Conservation (phyloP, 2,888 invertebrate genomes). For the Rutpela maculata region DNA sequence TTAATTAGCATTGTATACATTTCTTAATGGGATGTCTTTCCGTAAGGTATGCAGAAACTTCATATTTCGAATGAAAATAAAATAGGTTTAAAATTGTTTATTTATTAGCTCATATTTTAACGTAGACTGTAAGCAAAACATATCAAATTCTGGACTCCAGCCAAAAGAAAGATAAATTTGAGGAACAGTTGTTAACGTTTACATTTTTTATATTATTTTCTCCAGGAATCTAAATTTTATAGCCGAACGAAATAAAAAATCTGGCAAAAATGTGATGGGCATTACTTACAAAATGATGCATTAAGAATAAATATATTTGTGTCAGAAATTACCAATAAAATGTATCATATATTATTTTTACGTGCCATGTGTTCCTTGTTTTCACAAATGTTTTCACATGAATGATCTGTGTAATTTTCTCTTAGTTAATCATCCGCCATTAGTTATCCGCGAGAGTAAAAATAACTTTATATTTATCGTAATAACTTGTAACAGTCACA, state of each 20-base stretch:
- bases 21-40: too few relatives aligned
- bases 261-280: background rate
- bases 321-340: conserved; percentile 11
- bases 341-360: conserved; percentile 22
- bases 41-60: too few relatives aligned
- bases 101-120: background rate
- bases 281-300: background rate
- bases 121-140: background rate
- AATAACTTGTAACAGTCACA: background rate
- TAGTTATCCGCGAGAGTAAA: conserved; percentile 3
- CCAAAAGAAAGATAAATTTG: background rate
- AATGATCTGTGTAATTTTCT: conserved; percentile 23
- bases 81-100: too few relatives aligned
- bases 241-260: background rate
- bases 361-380: conserved; percentile 14
- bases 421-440: conserved; percentile 25
- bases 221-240: background rate
- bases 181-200: background rate
- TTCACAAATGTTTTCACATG: conserved; percentile 22
- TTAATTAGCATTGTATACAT: too few relatives aligned
- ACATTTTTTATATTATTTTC: background rate
- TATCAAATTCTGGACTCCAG: background rate
- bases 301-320: background rate
- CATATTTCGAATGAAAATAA: too few relatives aligned
- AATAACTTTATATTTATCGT: conserved; percentile 12